phyloP scores from a whole-genome alignment of 2,888 invertebrate genomes.

The Microctonus brassicae region DNA sequence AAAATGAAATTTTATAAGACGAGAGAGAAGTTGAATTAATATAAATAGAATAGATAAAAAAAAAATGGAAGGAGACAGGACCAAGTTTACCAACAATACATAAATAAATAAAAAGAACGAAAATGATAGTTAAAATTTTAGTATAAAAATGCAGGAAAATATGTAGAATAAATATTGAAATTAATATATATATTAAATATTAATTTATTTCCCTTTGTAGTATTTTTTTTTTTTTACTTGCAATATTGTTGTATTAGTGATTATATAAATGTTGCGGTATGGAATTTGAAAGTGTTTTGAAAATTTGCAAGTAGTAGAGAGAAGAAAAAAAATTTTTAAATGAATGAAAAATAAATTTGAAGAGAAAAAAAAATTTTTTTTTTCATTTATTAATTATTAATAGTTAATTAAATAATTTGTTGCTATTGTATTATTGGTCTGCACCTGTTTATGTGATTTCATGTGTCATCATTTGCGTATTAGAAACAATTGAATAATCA shows the following conservation, averaged over 20 bases:
- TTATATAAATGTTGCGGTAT: too few relatives aligned
- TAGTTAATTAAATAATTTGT: not conserved
- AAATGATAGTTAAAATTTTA: too few relatives aligned
- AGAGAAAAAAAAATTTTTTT: too few relatives aligned
- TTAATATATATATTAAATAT: not conserved
- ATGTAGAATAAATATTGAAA: not conserved
- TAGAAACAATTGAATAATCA: too few relatives aligned
- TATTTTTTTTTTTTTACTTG: constrained; percentile 54
- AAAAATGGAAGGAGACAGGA: constrained; percentile 35
- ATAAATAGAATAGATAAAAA: not conserved
- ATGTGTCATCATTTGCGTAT: not conserved
- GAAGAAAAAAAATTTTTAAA: not conserved
- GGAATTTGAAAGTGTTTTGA: not conserved
- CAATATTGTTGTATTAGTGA: too few relatives aligned
- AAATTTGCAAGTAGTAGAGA: not conserved
- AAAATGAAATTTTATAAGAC: not conserved
- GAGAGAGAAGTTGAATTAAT: not conserved
- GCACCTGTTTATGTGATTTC: not conserved
- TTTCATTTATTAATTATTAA: too few relatives aligned
- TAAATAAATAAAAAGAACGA: constrained; percentile 19
- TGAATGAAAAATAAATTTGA: too few relatives aligned
- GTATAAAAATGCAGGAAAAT: not conserved
- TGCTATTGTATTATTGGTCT: not conserved
- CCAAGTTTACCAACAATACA: constrained; percentile 34
- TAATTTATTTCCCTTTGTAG: constrained; percentile 41